These are phyloP conservation scores for Ischnus inquisitorius DNA, from an alignment of 2,888 invertebrate species.

Conservation along the genomic window DNA sequence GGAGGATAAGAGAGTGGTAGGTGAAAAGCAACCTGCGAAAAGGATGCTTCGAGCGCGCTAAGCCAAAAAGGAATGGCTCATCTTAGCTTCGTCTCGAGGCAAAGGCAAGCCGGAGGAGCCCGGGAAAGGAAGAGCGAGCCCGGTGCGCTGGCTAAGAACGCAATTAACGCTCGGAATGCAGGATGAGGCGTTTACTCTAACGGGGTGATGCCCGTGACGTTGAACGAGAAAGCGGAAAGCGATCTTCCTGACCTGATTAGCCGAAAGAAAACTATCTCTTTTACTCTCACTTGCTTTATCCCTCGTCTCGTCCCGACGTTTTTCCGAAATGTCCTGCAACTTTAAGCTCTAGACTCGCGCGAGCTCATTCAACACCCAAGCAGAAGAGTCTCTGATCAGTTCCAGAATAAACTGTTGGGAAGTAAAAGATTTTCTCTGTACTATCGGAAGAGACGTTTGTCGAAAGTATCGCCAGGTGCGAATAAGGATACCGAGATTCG, in stretches of 20 bases:
- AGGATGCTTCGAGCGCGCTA: slow-evolving; percentile 33
- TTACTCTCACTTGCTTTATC: slow-evolving; percentile 42
- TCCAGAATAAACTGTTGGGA: slow-evolving; percentile 5
- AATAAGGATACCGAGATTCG: slow-evolving; percentile 57
- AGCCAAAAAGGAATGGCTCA: slow-evolving; percentile 17
- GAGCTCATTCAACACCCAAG: background rate
- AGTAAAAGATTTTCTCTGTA: slow-evolving; percentile 52
- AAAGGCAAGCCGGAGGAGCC: slow-evolving; percentile 33
- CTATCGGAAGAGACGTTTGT: slow-evolving; percentile 64
- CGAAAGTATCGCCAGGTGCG: slow-evolving; percentile 65
- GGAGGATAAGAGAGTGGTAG: slow-evolving; percentile 38
- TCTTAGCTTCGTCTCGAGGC: slow-evolving; percentile 24
- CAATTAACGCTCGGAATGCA: slow-evolving; percentile 69
- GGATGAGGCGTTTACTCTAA: slow-evolving; percentile 65
- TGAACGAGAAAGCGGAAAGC: slow-evolving; percentile 51
- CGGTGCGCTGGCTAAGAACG: slow-evolving; percentile 65
- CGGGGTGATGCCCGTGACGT: slow-evolving; percentile 19
- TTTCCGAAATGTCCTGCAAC: slow-evolving; percentile 32
- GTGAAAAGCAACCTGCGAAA: slow-evolving; percentile 12
- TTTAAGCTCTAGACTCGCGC: slow-evolving; percentile 24
- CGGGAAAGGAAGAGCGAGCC: slow-evolving; percentile 31
- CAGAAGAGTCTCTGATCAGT: slow-evolving; percentile 6
- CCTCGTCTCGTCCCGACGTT: slow-evolving; percentile 19
- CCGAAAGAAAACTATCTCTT: slow-evolving; percentile 54
- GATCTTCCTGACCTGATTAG: slow-evolving; percentile 70